phyloP scores from a whole-genome alignment of 2,888 invertebrate species.

The Ypsolopha scabrella region DNA sequence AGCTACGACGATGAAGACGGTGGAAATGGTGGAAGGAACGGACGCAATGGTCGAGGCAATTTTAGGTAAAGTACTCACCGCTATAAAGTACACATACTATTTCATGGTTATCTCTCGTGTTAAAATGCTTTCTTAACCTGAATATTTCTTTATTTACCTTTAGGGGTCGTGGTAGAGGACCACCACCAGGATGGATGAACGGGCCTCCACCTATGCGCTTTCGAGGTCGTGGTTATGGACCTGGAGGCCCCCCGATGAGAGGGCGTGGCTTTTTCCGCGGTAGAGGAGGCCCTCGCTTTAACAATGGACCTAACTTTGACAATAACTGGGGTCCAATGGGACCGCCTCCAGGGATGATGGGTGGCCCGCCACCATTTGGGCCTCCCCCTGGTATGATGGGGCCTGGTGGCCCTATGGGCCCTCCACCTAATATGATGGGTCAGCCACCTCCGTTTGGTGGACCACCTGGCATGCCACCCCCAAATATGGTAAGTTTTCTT shows the following conservation, averaged over 20 bases:
- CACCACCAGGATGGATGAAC: constrained; percentile 57
- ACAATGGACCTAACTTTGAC: constrained; percentile 61
- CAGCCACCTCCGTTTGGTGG: constrained; percentile 65
- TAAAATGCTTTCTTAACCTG: too few relatives aligned
- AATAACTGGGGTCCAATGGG: constrained; percentile 80
- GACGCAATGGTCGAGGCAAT: constrained; percentile 44
- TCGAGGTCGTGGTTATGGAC: constrained; percentile 76
- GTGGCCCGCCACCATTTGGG: constrained; percentile 54
- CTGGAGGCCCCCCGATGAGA: constrained; percentile 68
- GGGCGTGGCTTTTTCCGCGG: constrained; percentile 66
- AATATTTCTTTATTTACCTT: not conserved
- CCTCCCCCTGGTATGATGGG: constrained; percentile 70
- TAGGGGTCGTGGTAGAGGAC: constrained; percentile 43
- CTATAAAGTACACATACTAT: too few relatives aligned
- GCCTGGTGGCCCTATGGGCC: constrained; percentile 68
- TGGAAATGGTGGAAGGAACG: constrained; percentile 39
- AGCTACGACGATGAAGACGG: constrained; percentile 51
- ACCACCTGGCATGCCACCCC: constrained; percentile 65
- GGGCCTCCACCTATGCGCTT: constrained; percentile 74
- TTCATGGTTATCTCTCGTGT: too few relatives aligned
- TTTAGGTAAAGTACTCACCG: constrained; percentile 37
- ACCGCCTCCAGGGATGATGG: constrained; percentile 56
- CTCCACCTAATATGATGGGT: constrained; percentile 70
- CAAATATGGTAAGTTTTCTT: constrained; percentile 64
- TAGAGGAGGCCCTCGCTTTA: constrained; percentile 55